Base-by-base conservation (phyloP, 2,113 vertebrate genomes). In the Austrofundulus limnaeus region DNA sequence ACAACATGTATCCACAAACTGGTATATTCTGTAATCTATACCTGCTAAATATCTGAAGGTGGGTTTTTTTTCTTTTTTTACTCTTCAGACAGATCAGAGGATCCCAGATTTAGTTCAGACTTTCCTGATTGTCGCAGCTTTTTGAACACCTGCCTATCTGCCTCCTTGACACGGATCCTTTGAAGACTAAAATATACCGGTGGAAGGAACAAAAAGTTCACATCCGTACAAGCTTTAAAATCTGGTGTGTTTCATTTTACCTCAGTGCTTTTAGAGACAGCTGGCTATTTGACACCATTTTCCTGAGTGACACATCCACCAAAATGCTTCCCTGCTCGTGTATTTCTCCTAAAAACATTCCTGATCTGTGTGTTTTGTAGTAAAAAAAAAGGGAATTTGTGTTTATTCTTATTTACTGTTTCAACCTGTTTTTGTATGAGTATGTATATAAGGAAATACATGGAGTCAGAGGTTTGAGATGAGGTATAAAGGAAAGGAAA, bases 21-120 rank as follows among this genome's bases (percentile, higher is more conserved):
- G 51, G 7, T 61, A 76, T 50, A 67, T 70, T 77, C 67, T 81
- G 85, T 89, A 84, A 70, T 80, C 77, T 81, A 90, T 74, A 76
- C 51, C 62, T 78, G 55, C 82, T 87, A 81, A 88, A 89, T 85
- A 87, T 86, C 82, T 86, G 78, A 89, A 83, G 86, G 76, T n/a
- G n/a, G n/a, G n/a, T n/a, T n/a, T n/a, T n/a, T n/a, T n/a, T n/a
- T n/a, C 84, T 84, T 76, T 58, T 81, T 87, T 76, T 64, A 78
- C 78, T 85, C 75, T 81, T 89, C 87, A 84, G 79, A 83, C 64
- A 61, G 57, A 72, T 54, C 45, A 43, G 69, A 63, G 72, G 59
- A 80, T 49, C 13, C 59, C 20, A 43, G 56, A 85, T 82, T 60
- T 65, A 80, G 83, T 86, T 88, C 77, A 82, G 72, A 72, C 61